These are phyloP conservation scores for Tetramorium simillimum DNA, from an alignment of 1,140 invertebrate genomes.

Conservation along the genomic window DNA sequence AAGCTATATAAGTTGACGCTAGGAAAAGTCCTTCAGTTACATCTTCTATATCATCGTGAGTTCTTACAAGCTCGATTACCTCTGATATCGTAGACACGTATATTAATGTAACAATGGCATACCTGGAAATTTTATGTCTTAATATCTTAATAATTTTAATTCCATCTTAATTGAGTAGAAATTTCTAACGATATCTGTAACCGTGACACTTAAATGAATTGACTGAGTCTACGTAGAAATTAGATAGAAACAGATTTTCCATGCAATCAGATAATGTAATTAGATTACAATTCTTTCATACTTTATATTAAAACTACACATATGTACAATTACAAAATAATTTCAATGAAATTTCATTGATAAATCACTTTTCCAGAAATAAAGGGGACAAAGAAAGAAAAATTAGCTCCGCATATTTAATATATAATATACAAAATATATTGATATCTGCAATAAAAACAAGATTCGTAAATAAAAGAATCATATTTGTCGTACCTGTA, in stretches of 20 bases:
- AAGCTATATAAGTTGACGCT: constrained; percentile 43
- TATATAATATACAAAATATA: not conserved
- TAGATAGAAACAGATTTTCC: not conserved
- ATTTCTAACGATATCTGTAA: not conserved
- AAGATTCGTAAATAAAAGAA: not conserved
- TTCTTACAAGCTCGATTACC: constrained; percentile 40
- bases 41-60: constrained; percentile 40
- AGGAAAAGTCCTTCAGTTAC: constrained; percentile 54
- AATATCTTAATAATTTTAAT: not conserved
- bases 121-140: constrained; percentile 18
- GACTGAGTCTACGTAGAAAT: not conserved
- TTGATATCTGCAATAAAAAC: not conserved
- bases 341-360: not conserved
- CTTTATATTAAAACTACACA: not conserved
- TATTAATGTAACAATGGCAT: constrained; percentile 36
- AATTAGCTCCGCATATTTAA: not conserved
- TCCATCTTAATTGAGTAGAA: not conserved
- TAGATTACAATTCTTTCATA: not conserved
- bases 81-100: constrained; percentile 49
- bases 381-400: not conserved
- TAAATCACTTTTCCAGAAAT: not conserved
- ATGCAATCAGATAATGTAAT: not conserved
- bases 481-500: constrained; percentile 29
- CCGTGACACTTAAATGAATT: not conserved
- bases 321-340: not conserved